Conservation (phyloP, 1,140 invertebrate genomes). For the Yoshiicerus persimilis region DNA sequence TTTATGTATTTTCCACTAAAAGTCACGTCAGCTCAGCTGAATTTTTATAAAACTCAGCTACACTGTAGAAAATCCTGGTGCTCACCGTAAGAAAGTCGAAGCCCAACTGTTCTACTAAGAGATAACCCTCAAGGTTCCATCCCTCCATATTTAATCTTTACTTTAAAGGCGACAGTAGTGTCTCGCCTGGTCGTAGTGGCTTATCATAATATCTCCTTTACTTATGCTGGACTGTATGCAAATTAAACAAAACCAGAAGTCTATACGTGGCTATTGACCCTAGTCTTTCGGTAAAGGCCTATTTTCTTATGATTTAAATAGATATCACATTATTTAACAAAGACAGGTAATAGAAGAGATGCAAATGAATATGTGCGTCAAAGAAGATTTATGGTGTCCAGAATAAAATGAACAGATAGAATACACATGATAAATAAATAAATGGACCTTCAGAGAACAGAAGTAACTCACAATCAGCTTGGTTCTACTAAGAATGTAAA, state of each 20-base stretch:
- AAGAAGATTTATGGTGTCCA: too few species aligned
- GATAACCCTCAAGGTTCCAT: background rate
- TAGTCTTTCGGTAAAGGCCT: background rate
- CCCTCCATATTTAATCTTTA: background rate
- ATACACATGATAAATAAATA: background rate
- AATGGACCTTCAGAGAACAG: background rate
- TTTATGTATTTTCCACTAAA: background rate
- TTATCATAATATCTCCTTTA: too few species aligned
- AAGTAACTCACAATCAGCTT: background rate
- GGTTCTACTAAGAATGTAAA: constrained; percentile 28
- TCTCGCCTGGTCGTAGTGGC: background rate
- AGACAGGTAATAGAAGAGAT: too few species aligned
- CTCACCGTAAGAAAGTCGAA: background rate
- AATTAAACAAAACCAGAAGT: background rate
- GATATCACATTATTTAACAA: too few species aligned
- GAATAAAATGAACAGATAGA: too few species aligned
- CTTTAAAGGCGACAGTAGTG: background rate
- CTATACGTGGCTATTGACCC: background rate
- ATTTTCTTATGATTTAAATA: background rate
- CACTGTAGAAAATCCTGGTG: background rate
- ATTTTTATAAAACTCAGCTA: background rate
- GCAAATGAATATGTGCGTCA: too few species aligned
- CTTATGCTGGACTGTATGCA: background rate
- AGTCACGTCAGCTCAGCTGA: background rate
- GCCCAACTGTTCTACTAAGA: background rate